A percentile compares a stretch with the other conserved stretches of the same genome.
Evolutionary conservation across 2,113 vertebrate genomes (phyloP).

Genomic region (Peromyscus californicus): DNA sequence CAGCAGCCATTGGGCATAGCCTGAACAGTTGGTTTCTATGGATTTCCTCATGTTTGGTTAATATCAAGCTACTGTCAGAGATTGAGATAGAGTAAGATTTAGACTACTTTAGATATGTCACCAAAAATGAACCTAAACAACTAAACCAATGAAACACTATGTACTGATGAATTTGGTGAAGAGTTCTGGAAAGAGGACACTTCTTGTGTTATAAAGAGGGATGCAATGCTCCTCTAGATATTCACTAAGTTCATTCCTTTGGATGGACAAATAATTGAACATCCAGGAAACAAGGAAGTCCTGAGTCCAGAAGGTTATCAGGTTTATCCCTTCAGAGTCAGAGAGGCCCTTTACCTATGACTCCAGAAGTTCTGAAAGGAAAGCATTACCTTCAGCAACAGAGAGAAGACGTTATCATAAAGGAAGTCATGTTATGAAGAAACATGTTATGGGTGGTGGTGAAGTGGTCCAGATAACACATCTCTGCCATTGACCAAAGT

Average conservation of each 20-base stretch:
- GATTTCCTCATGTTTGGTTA: background rate
- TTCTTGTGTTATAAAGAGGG: background rate
- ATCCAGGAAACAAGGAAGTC: background rate
- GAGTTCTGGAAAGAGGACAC: rapidly evolving
- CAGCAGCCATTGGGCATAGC: rapidly evolving
- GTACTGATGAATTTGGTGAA: background rate
- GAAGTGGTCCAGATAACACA: background rate
- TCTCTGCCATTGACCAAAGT: background rate
- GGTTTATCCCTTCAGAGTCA: too few species aligned
- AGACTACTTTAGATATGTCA: background rate
- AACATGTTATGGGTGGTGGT: background rate
- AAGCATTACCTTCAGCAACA: background rate
- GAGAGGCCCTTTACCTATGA: background rate
- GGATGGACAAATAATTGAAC: background rate
- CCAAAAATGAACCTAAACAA: background rate
- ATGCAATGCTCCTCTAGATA: background rate
- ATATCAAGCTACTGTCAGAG: background rate
- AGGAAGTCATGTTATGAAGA: background rate
- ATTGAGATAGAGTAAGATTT: background rate
- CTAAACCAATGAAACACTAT: background rate
- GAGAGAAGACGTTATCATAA: background rate
- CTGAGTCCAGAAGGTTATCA: background rate
- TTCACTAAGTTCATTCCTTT: background rate
- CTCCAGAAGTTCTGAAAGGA: background rate
- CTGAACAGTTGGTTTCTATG: background rate